A percentile compares a stretch with the other conserved stretches of the same genome.
Conservation (phyloP, 2,797 vertebrate species). For the Ciconia nigra region DNA sequence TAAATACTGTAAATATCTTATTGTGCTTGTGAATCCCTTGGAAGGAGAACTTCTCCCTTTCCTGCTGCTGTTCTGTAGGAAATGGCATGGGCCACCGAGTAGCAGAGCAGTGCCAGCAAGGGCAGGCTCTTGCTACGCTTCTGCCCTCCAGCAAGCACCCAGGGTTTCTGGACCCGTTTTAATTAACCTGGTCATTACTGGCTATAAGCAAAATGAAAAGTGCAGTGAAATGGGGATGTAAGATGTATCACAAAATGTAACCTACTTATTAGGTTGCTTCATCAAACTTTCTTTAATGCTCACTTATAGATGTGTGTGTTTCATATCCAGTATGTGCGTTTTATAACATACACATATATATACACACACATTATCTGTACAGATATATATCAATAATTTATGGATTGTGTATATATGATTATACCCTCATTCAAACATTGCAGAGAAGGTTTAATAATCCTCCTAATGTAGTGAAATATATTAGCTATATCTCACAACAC, state of each 20-base stretch:
- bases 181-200: background rate
- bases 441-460: background rate
- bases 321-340: background rate
- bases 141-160: background rate
- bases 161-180: background rate
- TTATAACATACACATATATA: background rate
- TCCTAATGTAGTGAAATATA: background rate
- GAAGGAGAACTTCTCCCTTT: slow-evolving; percentile 28
- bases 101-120: background rate
- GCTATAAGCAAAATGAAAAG: background rate
- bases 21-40: slow-evolving; percentile 41
- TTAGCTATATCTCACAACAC: background rate
- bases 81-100: background rate
- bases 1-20: slow-evolving; percentile 72
- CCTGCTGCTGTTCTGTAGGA: background rate
- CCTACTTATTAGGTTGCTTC: background rate
- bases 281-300: background rate
- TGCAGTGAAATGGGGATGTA: background rate
- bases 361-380: background rate
- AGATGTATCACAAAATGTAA: background rate
- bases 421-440: background rate
- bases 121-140: background rate
- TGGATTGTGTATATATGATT: background rate
- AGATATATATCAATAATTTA: background rate
- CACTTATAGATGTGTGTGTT: background rate